These are phyloP conservation scores for Dysdera silvatica DNA, from an alignment of 1,140 invertebrate species.

Conservation along the genomic window DNA sequence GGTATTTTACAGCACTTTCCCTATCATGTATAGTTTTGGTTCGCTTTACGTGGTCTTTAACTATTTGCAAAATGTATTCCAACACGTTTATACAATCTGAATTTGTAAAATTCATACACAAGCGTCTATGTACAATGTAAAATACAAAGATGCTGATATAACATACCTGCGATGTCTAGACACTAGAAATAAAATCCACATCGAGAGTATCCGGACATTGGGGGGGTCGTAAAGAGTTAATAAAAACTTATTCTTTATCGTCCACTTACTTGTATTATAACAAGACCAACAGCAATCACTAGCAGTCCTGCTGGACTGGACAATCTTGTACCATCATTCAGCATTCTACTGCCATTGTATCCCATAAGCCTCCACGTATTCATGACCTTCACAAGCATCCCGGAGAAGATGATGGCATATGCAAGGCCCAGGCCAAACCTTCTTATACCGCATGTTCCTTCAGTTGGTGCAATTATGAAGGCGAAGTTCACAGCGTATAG, in stretches of 20 bases:
- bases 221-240: no score
- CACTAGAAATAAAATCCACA: no score
- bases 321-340: constrained; percentile 39
- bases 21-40: no score
- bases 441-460: constrained; percentile 45
- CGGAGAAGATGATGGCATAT: constrained; percentile 46
- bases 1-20: no score
- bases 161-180: no score
- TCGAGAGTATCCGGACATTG: no score
- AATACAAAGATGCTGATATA: no score
- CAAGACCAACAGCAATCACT: constrained; percentile 41
- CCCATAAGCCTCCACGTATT: constrained; percentile 43
- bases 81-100: no score
- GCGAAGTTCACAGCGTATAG: constrained; percentile 47
- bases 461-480: constrained; percentile 46
- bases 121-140: no score
- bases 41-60: no score
- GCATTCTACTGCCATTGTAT: constrained; percentile 38
- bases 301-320: constrained; percentile 43
- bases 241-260: not conserved
- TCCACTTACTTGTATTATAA: constrained; percentile 45
- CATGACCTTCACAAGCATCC: constrained; percentile 48
- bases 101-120: no score
- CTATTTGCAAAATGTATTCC: no score
- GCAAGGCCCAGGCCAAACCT: constrained; percentile 45